A percentile compares a stretch with the other conserved stretches of the same genome.
Conservation (phyloP, 2,113 vertebrate genomes). For the Calyptommatus sinebrachiatus region DNA sequence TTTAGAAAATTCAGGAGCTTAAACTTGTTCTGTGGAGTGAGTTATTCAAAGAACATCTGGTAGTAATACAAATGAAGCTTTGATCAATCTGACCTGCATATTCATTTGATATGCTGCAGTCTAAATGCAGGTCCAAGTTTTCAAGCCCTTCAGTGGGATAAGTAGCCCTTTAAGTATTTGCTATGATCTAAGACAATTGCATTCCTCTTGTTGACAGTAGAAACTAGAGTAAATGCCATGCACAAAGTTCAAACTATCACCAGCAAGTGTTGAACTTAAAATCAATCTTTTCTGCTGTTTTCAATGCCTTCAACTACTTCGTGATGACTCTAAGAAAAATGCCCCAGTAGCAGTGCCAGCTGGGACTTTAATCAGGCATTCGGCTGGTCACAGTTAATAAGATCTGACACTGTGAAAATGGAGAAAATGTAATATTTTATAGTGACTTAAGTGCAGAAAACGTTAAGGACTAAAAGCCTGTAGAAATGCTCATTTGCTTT, state of each 20-base stretch:
- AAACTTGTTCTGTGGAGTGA: no score
- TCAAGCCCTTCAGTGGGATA: background rate
- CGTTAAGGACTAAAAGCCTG: background rate
- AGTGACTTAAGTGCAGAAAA: background rate
- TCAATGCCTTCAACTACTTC: background rate
- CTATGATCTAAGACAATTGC: background rate
- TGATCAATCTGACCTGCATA: background rate
- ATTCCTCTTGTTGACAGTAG: constrained; percentile 7
- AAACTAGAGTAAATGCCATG: constrained; percentile 2
- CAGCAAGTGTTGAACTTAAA: constrained; percentile 1
- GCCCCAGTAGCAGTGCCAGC: background rate
- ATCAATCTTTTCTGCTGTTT: background rate
- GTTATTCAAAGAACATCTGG: no score
- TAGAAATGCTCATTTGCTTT: background rate
- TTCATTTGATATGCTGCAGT: background rate
- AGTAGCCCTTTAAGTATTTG: background rate
- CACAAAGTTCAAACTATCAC: constrained; percentile 12
- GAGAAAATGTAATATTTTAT: constrained; percentile 1
- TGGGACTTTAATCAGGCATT: background rate
- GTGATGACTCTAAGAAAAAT: constrained; percentile 7
- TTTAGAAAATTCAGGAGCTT: background rate
- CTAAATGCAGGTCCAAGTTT: background rate
- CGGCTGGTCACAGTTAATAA: background rate
- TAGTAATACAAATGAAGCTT: no score
- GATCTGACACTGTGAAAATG: background rate